Evolutionary conservation across 2,888 invertebrate species (phyloP), one percentile per base, ranked within the genome.

Genomic region (Ditylenchus weischeri): DNA sequence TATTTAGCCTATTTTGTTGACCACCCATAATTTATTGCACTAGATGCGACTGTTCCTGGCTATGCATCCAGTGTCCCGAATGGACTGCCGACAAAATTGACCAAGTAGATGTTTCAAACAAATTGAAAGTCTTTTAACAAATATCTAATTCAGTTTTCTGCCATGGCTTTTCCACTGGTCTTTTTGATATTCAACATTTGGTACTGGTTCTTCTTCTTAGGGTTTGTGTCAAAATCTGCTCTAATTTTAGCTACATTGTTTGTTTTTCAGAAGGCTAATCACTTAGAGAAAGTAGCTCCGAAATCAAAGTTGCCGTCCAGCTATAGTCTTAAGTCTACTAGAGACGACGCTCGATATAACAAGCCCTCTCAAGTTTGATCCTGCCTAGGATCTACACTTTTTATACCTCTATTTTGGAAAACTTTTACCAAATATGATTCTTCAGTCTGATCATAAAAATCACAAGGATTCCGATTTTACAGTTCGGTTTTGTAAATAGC

Each of bases 161-260:
- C 77, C n/a, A 70, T 80, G 13, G 57, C 78, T 10, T 83, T 83
- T 66, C 83, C 83, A 2, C 61, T 75, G 15, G 75, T 69, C 66
- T 83, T 83, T 64, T 58, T 75, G 36, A 61, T 77, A n/a, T 83
- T 83, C 75, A 83, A 83, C 66, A 71, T 83, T 50, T 83, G 81
- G 78, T 83, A 83, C 69, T 83, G 83, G 83, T 76, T 81, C 70
- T 72, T 83, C 35, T 83, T 83, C 68, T 75, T 81, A 58, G 81
- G 81, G 79, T 81, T 69, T 70, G 76, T 70, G 36, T 49, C 21
- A 6, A 21, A 15, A 29, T 5, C 5, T 29, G 29, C 5, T 29
- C 29, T 29, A 2, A 21, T 57, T 35, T 23, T 59, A 38, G 38
- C 38, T 15, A 43, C 11, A 3, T 1, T 43, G 15, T 43, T 43